Percentiles rank a stretch among this genome's conserved stretches.
phyloP scores from a whole-genome alignment of 2,113 vertebrate species.

The Galbula dea region DNA sequence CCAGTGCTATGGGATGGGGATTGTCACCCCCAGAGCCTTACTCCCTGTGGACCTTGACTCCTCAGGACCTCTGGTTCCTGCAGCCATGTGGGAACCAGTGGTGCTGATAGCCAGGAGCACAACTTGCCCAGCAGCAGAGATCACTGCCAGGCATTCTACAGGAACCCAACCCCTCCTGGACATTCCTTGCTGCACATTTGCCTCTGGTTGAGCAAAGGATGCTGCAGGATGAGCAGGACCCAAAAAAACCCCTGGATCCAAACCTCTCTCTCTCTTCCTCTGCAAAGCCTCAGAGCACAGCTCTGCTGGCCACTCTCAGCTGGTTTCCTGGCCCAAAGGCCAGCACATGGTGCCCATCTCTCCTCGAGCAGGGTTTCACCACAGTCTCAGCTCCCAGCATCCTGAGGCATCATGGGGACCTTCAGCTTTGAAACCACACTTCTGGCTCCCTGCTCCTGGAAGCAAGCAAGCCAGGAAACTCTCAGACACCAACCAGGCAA shows the following conservation, averaged over 20 bases:
- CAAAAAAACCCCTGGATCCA: not conserved
- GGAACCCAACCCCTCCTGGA: accelerated
- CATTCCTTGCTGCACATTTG: not conserved
- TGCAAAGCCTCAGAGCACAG: not conserved
- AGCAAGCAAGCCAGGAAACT: not conserved
- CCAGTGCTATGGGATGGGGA: accelerated
- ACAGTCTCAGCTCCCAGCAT: not conserved
- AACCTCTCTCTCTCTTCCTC: not conserved
- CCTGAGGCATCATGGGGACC: not conserved
- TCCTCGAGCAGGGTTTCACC: accelerated
- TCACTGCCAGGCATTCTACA: accelerated
- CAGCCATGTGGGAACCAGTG: accelerated
- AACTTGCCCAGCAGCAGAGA: not conserved
- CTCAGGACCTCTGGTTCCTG: accelerated
- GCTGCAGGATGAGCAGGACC: not conserved
- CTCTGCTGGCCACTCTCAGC: not conserved
- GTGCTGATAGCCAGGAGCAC: not conserved
- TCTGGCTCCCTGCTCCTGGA: not conserved
- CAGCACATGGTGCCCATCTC: not conserved
- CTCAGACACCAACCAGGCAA: accelerated
- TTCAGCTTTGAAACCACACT: not conserved
- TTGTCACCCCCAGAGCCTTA: not conserved
- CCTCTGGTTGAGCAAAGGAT: accelerated
- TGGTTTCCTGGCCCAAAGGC: not conserved
- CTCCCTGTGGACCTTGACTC: accelerated